Base-by-base conservation (phyloP, 2,113 vertebrate species). In the Callopanchax toddi region DNA sequence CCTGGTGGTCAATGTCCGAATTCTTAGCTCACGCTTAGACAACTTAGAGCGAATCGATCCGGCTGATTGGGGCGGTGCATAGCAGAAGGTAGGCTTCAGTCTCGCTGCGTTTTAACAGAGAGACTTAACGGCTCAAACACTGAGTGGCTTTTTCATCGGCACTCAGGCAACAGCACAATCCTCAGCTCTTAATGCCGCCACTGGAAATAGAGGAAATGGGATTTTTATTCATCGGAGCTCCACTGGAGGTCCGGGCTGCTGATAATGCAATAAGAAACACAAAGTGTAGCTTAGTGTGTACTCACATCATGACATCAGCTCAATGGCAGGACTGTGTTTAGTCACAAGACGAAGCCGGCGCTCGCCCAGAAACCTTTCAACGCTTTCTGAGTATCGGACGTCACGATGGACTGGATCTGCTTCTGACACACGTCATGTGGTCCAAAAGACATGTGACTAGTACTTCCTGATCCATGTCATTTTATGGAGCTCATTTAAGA, bases 1-100 rank as follows among this genome's bases (percentile, higher is more conserved):
- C n/a, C 61, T 49, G 78, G 76, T 49, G 78, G 76, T 86, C 71
- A 39, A 83, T 85, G 73, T 82, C 75, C 5, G 40, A 82, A 86
- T 88, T 86, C 86, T 80, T 83, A 81, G 78, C 71, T 76, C 72
- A 71, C 73, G 79, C 81, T 79, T 49, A 78, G 83, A 87, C 84
- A 78, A 87, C 83, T 79, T 76, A 51, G 69, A 74, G 81, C 80
- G 86, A 89, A 91, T 90, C 86, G 86, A 92, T 91, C 85, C 58
- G 64, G 81, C 79, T 62, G 75, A 75, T 77, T 61, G 64, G 81
- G 85, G 65, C 53, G 81, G 86, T 82, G 86, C 88, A 86, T 88
- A 79, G 1, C 89, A 82, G 79, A 75, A 67, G 66, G 77, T 72
- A 67, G 74, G 82, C 66, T 76, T 79, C 75, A 60, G 66, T 61